phyloP scores from a whole-genome alignment of 2,888 invertebrate species.

The Aromia moschata region DNA sequence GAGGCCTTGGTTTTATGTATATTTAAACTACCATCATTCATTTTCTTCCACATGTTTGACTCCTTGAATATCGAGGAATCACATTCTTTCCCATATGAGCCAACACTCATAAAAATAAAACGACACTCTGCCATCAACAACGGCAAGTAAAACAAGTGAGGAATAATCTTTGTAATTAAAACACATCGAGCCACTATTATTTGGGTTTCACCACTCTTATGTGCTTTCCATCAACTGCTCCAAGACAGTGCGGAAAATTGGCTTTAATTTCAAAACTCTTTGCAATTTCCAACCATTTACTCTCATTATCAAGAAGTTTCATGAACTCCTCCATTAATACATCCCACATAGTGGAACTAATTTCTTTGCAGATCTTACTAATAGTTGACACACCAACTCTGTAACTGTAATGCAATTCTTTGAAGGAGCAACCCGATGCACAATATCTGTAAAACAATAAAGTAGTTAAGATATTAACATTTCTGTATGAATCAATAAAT shows the following conservation, averaged over 20 bases:
- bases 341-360: neutral
- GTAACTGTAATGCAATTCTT: neutral
- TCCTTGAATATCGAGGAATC: slow-evolving; percentile 14
- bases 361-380: neutral
- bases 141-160: neutral
- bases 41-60: slow-evolving; percentile 12
- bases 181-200: neutral
- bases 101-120: slow-evolving; percentile 2
- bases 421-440: neutral
- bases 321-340: neutral
- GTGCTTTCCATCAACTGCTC: slow-evolving; percentile 1
- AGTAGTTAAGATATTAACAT: slow-evolving; percentile 1
- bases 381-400: slow-evolving; percentile 3
- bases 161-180: slow-evolving; percentile 10
- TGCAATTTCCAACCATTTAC: neutral
- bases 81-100: slow-evolving; percentile 7
- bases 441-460: slow-evolving; percentile 1
- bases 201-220: neutral
- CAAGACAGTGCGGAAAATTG: slow-evolving; percentile 5
- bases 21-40: slow-evolving; percentile 6
- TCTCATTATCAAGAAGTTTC: neutral
- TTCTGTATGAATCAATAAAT: no score
- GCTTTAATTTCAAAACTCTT: slow-evolving; percentile 4
- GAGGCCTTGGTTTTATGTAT: slow-evolving; percentile 6
- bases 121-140: slow-evolving; percentile 6